Evolutionary conservation across 1,140 invertebrate genomes (phyloP).

Genomic region (Prorops nasuta): DNA sequence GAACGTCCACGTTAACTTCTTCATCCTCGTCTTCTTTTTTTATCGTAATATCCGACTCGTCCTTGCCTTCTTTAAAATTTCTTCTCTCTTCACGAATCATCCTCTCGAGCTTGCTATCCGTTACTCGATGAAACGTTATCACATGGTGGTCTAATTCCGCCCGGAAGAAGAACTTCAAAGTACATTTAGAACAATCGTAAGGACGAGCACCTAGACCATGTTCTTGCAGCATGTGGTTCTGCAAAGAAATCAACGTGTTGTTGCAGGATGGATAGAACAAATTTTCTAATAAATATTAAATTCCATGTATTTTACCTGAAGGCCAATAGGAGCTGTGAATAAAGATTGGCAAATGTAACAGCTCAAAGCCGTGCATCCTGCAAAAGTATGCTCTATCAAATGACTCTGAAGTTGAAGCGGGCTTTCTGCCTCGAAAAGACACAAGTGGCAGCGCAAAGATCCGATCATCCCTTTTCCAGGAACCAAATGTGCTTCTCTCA

Average conservation of each 20-base stretch:
- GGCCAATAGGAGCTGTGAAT: conserved; percentile 76
- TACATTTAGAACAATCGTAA: conserved; percentile 82
- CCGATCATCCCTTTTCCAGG: conserved; percentile 32
- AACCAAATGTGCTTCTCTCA: conserved; percentile 47
- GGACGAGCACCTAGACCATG: conserved; percentile 76
- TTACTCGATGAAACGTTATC: conserved; percentile 34
- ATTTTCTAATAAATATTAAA: conserved; percentile 2
- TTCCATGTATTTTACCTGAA: conserved; percentile 49
- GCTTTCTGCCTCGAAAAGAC: conserved; percentile 67
- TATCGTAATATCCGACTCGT: no score
- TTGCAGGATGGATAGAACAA: no score
- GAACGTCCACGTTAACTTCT: no score
- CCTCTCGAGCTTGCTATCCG: no score
- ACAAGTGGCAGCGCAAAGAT: conserved; percentile 68
- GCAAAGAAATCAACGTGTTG: no score
- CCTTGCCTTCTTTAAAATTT: no score
- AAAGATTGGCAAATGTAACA: conserved; percentile 88
- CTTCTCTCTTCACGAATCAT: no score
- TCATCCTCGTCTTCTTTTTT: no score
- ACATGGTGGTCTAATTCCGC: conserved; percentile 86
- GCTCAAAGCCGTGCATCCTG: conserved; percentile 75
- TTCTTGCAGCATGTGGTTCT: conserved; percentile 77
- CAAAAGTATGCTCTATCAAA: conserved; percentile 90
- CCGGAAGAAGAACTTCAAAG: conserved; percentile 86
- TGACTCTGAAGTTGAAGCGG: conserved; percentile 83